phyloP scores from a whole-genome alignment of 2,113 vertebrate genomes.

The Pleuronectes platessa region DNA sequence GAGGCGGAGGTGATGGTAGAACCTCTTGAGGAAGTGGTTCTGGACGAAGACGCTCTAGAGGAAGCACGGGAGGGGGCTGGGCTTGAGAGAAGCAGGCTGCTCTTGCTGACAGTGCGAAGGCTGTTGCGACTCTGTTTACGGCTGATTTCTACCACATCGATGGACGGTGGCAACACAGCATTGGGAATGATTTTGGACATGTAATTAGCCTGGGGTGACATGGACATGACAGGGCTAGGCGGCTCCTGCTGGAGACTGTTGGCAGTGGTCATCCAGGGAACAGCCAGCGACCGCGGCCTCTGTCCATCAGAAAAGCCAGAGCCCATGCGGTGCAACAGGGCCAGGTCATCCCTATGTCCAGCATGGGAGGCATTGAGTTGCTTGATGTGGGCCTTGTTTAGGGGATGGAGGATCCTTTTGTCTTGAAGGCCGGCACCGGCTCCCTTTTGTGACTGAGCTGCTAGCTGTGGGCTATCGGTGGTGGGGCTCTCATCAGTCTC shows the following conservation, averaged over 20 bases:
- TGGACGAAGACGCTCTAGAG: conserved; percentile 79
- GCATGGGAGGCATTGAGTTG: conserved; percentile 77
- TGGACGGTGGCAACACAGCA: conserved; percentile 90
- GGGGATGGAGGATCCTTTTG: conserved; percentile 64
- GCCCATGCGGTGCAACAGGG: conserved; percentile 78
- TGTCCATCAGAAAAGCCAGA: conserved; percentile 71
- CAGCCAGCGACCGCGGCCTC: conserved; percentile 86
- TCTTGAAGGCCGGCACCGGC: conserved; percentile 65
- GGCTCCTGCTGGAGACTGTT: conserved; percentile 75
- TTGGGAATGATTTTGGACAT: conserved; percentile 97
- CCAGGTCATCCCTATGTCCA: conserved; percentile 84
- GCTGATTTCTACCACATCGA: conserved; percentile 93
- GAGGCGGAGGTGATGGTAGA: conserved; percentile 79
- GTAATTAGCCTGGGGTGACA: conserved; percentile 94
- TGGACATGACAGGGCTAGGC: conserved; percentile 89
- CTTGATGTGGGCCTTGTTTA: conserved; percentile 65
- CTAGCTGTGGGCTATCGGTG: conserved; percentile 73
- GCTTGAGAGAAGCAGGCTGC: conserved; percentile 87
- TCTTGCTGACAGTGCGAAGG: conserved; percentile 92
- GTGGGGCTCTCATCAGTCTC: conserved; percentile 80
- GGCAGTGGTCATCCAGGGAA: conserved; percentile 86
- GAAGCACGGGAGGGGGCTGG: conserved; percentile 85
- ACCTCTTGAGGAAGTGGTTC: conserved; percentile 79
- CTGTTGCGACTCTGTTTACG: conserved; percentile 83
- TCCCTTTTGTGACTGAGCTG: conserved; percentile 18